Percentiles rank a stretch among this genome's conserved stretches.
These are phyloP conservation scores for Chrysolina haemoptera DNA, from an alignment of 2,888 invertebrate species.

Conservation along the genomic window DNA sequence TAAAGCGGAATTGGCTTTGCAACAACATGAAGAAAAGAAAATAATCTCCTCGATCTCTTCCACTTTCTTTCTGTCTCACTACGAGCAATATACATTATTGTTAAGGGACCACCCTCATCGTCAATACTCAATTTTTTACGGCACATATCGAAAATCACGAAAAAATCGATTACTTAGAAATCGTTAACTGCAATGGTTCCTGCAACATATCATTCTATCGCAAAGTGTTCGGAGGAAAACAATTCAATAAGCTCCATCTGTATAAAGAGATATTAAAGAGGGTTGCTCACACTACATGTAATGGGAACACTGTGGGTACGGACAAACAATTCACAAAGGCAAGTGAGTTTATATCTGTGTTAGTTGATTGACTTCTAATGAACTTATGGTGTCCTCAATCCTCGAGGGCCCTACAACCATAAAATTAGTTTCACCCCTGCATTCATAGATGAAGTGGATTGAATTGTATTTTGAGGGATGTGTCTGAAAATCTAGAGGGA, in stretches of 20 bases:
- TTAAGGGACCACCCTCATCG: no score
- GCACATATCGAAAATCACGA: not conserved
- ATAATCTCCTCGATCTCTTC: no score
- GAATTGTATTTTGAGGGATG: constrained; percentile 33
- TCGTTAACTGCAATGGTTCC: not conserved
- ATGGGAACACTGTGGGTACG: constrained; percentile 37
- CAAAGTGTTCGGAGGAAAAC: constrained; percentile 8
- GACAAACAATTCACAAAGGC: constrained; percentile 43
- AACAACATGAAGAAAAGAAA: no score
- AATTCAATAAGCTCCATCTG: constrained; percentile 32
- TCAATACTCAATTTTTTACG: not conserved
- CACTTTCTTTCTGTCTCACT: no score
- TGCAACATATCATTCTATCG: constrained; percentile 20
- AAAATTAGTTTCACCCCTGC: constrained; percentile 55
- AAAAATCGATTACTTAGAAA: not conserved
- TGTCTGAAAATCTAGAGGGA: not conserved
- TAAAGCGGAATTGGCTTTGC: no score
- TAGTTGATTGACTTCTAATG: constrained; percentile 70
- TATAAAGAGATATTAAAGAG: constrained; percentile 47
- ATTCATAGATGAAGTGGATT: constrained; percentile 34
- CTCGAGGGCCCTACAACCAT: constrained; percentile 58
- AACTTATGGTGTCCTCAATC: constrained; percentile 68
- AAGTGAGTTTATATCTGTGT: constrained; percentile 62
- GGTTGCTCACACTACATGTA: constrained; percentile 22
- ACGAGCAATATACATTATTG: no score